A percentile compares a stretch with the other conserved stretches of the same genome.
These are phyloP conservation scores for Origma solitaria DNA, from an alignment of 2,113 vertebrate genomes.

Conservation along the genomic window DNA sequence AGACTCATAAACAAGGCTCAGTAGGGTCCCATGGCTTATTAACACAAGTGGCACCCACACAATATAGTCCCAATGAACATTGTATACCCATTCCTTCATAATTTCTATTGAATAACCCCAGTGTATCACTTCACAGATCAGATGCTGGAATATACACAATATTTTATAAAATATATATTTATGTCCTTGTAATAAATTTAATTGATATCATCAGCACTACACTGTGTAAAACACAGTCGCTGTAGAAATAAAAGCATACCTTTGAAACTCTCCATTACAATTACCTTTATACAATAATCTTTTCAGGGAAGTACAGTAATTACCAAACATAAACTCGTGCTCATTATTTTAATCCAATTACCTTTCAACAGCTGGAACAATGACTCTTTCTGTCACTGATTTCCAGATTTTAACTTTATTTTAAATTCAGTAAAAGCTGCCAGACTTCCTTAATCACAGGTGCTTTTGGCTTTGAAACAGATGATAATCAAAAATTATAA, in stretches of 20 bases:
- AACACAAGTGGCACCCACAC: not conserved
- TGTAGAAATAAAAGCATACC: not conserved
- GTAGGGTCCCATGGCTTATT: not conserved
- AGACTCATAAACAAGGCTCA: not conserved
- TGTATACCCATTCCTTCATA: not conserved
- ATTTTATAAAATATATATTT: not conserved
- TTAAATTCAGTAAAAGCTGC: not conserved
- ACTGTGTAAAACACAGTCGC: not conserved
- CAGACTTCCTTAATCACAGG: not conserved
- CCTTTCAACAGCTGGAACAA: not conserved
- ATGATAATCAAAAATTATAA: not conserved
- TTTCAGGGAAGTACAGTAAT: constrained; percentile 16
- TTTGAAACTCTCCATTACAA: not conserved
- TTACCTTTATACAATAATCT: not conserved
- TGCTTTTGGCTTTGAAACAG: not conserved
- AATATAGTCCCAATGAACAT: not conserved
- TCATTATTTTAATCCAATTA: constrained; percentile 35
- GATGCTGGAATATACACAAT: not conserved
- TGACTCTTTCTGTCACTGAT: not conserved
- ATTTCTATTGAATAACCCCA: not conserved
- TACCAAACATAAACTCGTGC: not conserved
- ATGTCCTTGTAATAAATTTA: not conserved
- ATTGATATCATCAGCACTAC: not conserved
- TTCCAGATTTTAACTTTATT: not conserved
- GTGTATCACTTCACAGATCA: not conserved